Base-by-base conservation (phyloP, 2,888 invertebrate species). In the Corythucha ciliata region DNA sequence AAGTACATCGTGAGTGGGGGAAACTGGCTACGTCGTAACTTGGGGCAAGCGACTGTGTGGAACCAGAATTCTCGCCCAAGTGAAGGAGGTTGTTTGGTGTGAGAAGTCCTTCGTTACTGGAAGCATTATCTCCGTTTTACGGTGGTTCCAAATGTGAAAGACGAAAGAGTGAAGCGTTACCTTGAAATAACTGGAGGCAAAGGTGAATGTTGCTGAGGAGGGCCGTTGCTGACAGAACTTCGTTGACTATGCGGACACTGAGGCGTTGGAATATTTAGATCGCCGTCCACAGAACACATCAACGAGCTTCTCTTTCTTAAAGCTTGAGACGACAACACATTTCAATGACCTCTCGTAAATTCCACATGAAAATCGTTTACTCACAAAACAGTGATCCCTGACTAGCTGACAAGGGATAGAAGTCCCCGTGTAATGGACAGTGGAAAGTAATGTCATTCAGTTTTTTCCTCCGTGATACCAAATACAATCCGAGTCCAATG, bases 371-470 rank as follows among this genome's bases (percentile, higher is more conserved):
- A 12, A 14, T 12, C 10, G 2, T 16, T n/a, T 18, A 49, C 54
- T 52, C 24, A 54, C 57, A 25, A n/a, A 52, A 16, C 4, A 52
- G 25, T 26, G 49, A 48, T 25, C 41, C 40, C n/a, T 57, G 56
- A 34, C 48, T 49, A 18, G 81, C 80, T 65, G 80, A 81, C 32
- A 81, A 69, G 3, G 83, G 83, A 65, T 81, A 83, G 68, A 83
- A 83, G 68, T 83, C 83, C 5, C 83, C 83, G 61, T 83, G 83
- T 39, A 83, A 73, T 24, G 83, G 83, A 67, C 83, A 83, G 67
- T 82, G 82, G 70, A 82, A 83, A 49, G 82, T 82, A 55, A 83
- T 73, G 37, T 81, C 73, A 49, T 81, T 76, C 62, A 81, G 80
- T 32, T 78, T 72, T 2, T 81, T 81, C 25, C 81, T 71, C 46